Evolutionary conservation across 2,888 invertebrate genomes (phyloP).

Genomic region (Sarcophaga variegata): DNA sequence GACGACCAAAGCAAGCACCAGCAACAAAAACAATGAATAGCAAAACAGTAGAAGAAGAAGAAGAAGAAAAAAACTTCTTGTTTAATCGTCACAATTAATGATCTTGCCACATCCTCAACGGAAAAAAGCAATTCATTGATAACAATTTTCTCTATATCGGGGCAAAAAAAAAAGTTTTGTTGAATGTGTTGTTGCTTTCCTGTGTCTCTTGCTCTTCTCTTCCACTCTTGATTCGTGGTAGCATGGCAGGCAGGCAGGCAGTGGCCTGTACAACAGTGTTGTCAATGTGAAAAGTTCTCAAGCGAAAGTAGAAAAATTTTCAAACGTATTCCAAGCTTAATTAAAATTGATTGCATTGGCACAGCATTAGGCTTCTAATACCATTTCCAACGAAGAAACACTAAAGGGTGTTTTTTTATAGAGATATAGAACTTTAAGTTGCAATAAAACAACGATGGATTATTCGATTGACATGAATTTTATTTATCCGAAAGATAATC

Average conservation of each 20-base stretch:
- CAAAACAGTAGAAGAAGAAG: neutral
- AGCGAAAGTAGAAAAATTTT: neutral
- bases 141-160: conserved; percentile 40
- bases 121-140: conserved; percentile 71
- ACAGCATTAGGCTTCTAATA: no score
- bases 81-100: conserved; percentile 80
- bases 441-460: no score
- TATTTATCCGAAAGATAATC: no score
- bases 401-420: no score
- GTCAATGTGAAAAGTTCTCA: neutral
- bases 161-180: neutral
- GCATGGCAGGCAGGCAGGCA: neutral
- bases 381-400: no score
- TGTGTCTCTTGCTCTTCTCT: conserved; percentile 64
- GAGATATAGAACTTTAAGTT: no score
- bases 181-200: neutral
- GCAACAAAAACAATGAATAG: conserved; percentile 33
- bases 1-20: neutral
- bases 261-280: neutral
- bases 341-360: no score
- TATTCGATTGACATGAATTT: no score
- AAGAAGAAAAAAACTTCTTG: conserved; percentile 70
- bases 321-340: neutral
- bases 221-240: conserved; percentile 74
- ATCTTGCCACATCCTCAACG: conserved; percentile 75